phyloP scores from a whole-genome alignment of 2,113 vertebrate species.

The Campylorhamphus procurvoides region DNA sequence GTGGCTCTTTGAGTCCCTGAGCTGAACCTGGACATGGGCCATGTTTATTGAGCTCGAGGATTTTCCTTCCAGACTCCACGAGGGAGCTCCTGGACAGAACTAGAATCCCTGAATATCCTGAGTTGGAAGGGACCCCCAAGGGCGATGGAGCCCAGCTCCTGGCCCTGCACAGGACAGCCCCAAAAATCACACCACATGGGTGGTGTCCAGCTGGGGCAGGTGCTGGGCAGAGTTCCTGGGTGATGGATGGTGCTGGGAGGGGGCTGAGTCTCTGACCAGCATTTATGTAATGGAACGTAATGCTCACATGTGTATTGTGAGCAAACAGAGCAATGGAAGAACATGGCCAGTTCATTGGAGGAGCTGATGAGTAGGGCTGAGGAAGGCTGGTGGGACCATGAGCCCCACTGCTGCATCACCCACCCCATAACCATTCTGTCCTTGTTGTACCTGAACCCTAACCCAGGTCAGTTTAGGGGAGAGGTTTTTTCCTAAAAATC shows the following conservation, averaged over 20 bases:
- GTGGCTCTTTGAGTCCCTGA: not conserved
- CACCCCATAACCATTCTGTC: not conserved
- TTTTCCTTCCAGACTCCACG: accelerated
- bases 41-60: not conserved
- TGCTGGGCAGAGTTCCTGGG: not conserved
- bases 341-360: not conserved
- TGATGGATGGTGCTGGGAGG: not conserved
- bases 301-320: no score
- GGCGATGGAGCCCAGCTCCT: not conserved
- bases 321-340: not conserved
- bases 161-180: not conserved
- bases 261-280: not conserved
- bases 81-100: not conserved
- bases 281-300: not conserved
- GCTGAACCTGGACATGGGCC: not conserved
- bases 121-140: not conserved
- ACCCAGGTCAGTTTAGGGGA: not conserved
- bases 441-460: not conserved
- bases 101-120: not conserved
- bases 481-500: not conserved
- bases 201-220: not conserved
- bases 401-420: not conserved
- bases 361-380: not conserved
- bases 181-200: not conserved
- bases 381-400: not conserved